Percentiles rank a stretch among this genome's conserved stretches.
These are phyloP conservation scores for Pristis pectinata DNA, from an alignment of 2,797 vertebrate species.

Conservation along the genomic window DNA sequence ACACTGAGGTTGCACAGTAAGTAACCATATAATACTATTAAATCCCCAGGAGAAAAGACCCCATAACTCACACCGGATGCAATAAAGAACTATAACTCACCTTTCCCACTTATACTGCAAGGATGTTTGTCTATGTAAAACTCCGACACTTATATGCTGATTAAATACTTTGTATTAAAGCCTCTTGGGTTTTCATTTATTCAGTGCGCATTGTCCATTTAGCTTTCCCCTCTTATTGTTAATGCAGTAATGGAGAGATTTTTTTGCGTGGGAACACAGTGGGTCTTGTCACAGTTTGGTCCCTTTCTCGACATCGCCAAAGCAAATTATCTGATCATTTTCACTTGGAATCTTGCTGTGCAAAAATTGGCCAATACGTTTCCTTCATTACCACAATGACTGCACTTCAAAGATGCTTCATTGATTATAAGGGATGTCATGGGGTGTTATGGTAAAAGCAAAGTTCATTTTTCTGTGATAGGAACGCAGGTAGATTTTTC, in stretches of 20 bases:
- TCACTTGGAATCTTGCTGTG: not conserved
- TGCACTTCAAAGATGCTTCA: not conserved
- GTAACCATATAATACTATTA: conserved; percentile 1
- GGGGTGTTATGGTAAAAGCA: not conserved
- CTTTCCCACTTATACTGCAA: not conserved
- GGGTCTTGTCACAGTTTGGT: not conserved
- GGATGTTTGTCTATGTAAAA: not conserved
- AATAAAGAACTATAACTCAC: not conserved
- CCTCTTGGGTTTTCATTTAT: not conserved
- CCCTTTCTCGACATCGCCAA: not conserved
- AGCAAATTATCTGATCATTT: not conserved
- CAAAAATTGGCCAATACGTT: not conserved
- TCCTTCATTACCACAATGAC: not conserved
- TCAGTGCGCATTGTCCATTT: not conserved
- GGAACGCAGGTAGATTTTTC: not conserved
- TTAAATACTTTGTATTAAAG: not conserved
- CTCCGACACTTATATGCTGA: not conserved
- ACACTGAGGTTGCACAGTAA: conserved; percentile 12
- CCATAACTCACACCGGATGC: not conserved
- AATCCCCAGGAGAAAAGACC: conserved; percentile 22
- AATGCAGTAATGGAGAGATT: not conserved
- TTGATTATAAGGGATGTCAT: not conserved
- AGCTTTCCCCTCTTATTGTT: not conserved
- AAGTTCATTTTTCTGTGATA: not conserved
- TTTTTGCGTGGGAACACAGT: not conserved